Evolutionary conservation across 2,888 invertebrate species (phyloP).

Genomic region (Parochlus steinenii): DNA sequence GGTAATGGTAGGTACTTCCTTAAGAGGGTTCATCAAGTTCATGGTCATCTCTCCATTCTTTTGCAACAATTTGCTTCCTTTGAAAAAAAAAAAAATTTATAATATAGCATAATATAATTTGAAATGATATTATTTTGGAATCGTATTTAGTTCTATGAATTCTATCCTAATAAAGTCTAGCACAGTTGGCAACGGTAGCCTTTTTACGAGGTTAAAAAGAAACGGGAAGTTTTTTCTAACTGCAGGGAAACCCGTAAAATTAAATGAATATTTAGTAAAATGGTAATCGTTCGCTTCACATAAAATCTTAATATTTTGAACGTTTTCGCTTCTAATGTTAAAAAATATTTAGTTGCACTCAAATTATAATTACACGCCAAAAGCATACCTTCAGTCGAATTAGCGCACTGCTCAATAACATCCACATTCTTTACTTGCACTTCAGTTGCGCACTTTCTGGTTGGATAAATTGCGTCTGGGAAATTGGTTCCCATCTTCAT

Average conservation of each 20-base stretch:
- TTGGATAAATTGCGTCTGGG: slow-evolving; percentile 28
- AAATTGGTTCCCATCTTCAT: slow-evolving; percentile 29
- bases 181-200: too few species aligned
- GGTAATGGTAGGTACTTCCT: slow-evolving; percentile 48
- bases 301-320: too few species aligned
- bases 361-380: too few species aligned
- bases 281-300: too few species aligned
- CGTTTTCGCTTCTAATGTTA: slow-evolving; percentile 32
- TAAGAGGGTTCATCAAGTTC: slow-evolving; percentile 35
- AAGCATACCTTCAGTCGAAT: slow-evolving; percentile 28
- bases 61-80: slow-evolving; percentile 21
- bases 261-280: too few species aligned
- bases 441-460: slow-evolving; percentile 29
- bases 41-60: slow-evolving; percentile 38
- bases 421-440: slow-evolving; percentile 30
- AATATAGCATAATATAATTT: slow-evolving; percentile 19
- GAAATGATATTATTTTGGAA: slow-evolving; percentile 22
- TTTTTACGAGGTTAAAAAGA: too few species aligned
- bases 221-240: too few species aligned
- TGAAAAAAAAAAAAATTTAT: slow-evolving; percentile 26
- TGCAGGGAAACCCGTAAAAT: too few species aligned
- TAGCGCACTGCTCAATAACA: slow-evolving; percentile 33
- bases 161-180: too few species aligned
- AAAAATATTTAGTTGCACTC: slow-evolving; percentile 10
- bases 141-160: too few species aligned